A percentile compares a stretch with the other conserved stretches of the same genome.
Evolutionary conservation across 2,888 invertebrate species (phyloP).

Genomic region (Coleophora flavipennella): DNA sequence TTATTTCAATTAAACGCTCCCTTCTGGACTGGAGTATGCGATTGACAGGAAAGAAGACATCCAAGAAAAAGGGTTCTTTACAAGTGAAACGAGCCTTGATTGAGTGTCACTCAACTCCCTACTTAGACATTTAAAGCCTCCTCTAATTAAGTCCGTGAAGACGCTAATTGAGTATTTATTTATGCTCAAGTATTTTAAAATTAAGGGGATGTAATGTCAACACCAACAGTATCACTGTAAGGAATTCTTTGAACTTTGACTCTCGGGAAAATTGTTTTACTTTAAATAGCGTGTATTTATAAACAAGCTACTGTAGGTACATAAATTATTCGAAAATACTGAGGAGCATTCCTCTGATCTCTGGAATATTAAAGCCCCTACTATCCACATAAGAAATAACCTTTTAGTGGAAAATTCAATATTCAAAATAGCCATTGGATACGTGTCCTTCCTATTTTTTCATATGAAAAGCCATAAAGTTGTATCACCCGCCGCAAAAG

Average conservation of each 20-base stretch:
- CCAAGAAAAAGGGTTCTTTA: constrained; percentile 54
- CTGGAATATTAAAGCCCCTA: background rate
- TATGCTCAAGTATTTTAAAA: constrained; percentile 5
- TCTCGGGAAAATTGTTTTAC: background rate
- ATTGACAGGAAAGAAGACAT: constrained; percentile 64
- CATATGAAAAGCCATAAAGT: constrained; percentile 31
- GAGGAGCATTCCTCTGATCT: no score
- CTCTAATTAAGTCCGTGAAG: constrained; percentile 46
- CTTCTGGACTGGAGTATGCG: constrained; percentile 27
- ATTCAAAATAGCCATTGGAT: constrained; percentile 14
- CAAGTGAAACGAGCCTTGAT: constrained; percentile 37
- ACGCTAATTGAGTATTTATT: constrained; percentile 37
- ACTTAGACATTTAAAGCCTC: constrained; percentile 43
- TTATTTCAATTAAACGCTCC: constrained; percentile 59
- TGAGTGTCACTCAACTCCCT: constrained; percentile 37
- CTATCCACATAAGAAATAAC: background rate
- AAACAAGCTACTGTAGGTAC: no score
- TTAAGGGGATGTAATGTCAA: background rate
- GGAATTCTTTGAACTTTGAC: no score
- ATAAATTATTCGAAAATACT: no score
- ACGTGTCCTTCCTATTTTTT: constrained; percentile 10
- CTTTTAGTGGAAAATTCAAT: constrained; percentile 16
- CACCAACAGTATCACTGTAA: no score
- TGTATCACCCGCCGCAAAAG: constrained; percentile 31
- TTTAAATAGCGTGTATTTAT: no score